A percentile compares a stretch with the other conserved stretches of the same genome.
phyloP scores from a whole-genome alignment of 2,797 vertebrate genomes.

The Eulemur coronatus region DNA sequence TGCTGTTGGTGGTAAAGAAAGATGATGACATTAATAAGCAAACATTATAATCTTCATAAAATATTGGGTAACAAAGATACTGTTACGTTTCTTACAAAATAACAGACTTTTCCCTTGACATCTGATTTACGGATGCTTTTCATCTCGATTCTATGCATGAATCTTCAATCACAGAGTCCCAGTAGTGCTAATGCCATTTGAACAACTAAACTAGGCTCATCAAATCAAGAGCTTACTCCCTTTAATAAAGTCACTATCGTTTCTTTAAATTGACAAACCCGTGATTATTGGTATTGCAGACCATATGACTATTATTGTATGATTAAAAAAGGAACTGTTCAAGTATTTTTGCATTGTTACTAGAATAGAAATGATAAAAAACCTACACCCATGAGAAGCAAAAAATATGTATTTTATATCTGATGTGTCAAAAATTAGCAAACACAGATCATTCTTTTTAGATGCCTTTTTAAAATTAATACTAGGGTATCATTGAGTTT shows the following conservation, averaged over 20 bases:
- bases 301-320: background rate
- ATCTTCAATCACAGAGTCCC: background rate
- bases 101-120: background rate
- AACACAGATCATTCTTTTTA: background rate
- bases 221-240: background rate
- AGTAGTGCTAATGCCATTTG: background rate
- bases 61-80: conserved; percentile 5
- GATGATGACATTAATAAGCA: background rate
- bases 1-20: background rate
- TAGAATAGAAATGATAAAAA: background rate
- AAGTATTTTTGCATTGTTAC: background rate
- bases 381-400: background rate
- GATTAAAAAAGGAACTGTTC: background rate
- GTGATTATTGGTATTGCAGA: background rate
- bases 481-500: background rate
- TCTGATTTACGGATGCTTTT: background rate
- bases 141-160: background rate
- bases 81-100: background rate
- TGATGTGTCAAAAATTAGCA: background rate
- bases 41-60: background rate
- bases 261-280: conserved; percentile 24
- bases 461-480: background rate
- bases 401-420: background rate
- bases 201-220: background rate
- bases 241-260: background rate